Conservation (phyloP, 2,797 vertebrate genomes). For the Catostomus latipinnis region DNA sequence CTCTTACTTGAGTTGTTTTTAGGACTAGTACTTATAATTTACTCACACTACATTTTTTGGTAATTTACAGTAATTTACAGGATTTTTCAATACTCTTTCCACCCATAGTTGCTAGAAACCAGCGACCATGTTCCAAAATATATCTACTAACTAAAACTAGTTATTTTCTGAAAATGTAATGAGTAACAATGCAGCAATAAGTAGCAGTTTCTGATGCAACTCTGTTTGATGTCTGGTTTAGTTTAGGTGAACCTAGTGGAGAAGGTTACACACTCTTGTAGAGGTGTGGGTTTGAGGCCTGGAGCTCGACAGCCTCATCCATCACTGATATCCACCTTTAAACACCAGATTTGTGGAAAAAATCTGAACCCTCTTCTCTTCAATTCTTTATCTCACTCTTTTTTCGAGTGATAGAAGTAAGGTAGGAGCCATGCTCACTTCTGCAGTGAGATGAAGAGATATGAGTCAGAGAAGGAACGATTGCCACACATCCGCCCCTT, state of each 20-base stretch:
- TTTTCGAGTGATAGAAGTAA: slow-evolving; percentile 9
- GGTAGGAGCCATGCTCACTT: slow-evolving; percentile 37
- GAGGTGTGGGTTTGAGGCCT: slow-evolving; percentile 7
- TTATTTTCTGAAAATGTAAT: slow-evolving; percentile 1
- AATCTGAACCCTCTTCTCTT: slow-evolving; percentile 18
- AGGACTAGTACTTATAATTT: no score
- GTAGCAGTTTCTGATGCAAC: background rate
- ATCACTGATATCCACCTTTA: slow-evolving; percentile 33
- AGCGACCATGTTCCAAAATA: no score
- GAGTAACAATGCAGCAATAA: background rate
- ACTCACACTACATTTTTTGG: no score
- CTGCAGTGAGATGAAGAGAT: slow-evolving; percentile 22
- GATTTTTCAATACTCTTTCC: no score
- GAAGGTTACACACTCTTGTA: slow-evolving; percentile 25
- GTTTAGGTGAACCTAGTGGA: background rate
- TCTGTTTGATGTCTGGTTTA: slow-evolving; percentile 5
- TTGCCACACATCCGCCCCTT: slow-evolving; percentile 65
- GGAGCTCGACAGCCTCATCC: background rate
- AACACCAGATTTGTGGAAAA: background rate
- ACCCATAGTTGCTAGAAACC: no score
- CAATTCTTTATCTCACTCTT: slow-evolving; percentile 21
- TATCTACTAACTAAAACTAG: background rate
- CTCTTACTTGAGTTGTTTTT: no score
- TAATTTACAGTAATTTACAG: no score
- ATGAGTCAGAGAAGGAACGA: slow-evolving; percentile 8